A percentile compares a stretch with the other conserved stretches of the same genome.
These are phyloP conservation scores for Noctua pronuba DNA, from an alignment of 2,888 invertebrate genomes.

Conservation along the genomic window DNA sequence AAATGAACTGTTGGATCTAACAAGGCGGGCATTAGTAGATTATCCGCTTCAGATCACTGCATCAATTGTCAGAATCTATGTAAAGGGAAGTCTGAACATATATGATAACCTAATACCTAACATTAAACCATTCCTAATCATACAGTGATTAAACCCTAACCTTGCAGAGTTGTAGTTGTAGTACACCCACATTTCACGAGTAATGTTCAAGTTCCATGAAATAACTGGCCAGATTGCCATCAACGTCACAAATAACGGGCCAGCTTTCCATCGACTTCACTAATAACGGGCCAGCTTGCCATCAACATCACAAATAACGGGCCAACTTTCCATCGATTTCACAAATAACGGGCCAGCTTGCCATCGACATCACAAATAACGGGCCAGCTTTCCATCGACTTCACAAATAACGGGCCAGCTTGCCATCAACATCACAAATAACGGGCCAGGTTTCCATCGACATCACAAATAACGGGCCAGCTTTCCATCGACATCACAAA, in stretches of 20 bases:
- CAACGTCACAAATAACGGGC: neutral
- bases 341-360: neutral
- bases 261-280: neutral
- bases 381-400: neutral
- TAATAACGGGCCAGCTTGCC: neutral
- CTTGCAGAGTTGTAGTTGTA: neutral
- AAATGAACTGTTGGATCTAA: neutral
- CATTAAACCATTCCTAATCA: neutral
- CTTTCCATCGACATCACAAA: neutral
- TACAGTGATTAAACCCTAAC: neutral
- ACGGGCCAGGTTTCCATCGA: neutral
- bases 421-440: neutral
- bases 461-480: neutral
- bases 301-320: neutral
- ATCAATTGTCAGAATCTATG: slow-evolving; percentile 6
- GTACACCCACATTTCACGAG: neutral
- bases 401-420: neutral
- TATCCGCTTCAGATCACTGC: neutral
- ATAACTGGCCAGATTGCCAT: neutral
- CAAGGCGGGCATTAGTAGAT: neutral
- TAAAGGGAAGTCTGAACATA: neutral
- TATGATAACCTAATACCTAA: neutral
- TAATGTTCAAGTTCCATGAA: neutral
- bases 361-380: neutral
- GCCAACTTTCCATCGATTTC: neutral